Evolutionary conservation across 2,113 vertebrate genomes (phyloP), one percentile per base, ranked within the genome.

Genomic region (Chamaetylas fuelleborni): DNA sequence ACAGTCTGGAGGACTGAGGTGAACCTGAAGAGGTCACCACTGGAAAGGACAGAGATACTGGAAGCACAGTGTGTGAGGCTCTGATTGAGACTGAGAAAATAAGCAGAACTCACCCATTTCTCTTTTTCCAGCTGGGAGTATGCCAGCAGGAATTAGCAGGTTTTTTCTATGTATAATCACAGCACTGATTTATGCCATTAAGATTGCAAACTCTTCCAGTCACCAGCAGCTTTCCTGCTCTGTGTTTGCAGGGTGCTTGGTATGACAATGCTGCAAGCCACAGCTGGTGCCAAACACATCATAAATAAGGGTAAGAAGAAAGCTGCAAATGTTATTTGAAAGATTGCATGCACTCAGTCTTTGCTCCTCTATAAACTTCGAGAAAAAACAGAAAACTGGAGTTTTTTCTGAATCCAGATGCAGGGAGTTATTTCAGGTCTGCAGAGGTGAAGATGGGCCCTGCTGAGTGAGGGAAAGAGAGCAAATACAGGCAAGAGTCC

Each of bases 241-340:
- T 69, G n/a, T 69, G n/a, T 89, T 92, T 94, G 77, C 42, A 25
- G 45, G 66, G 42, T 87, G 50, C 78, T 69, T 89, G 54, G 43
- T 48, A 34, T 84, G 86, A 81, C 9, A 20, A 48, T 74, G 69
- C 70, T 76, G 48, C 70, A 91, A 45, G 23, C 16, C 61, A 65
- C 4, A 38, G 20, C 57, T 69, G 34, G n/a, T 89, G 70, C 65
- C 78, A 91, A 93, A 61, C 77, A 89, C 69, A 8, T 79, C 76
- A 91, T 84, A 86, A 91, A 71, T 92, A 91, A 87, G 36, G 33
- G 42, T 43, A 78, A 85, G 42, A 87, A 81, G 60, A 93, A 81
- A 93, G 70, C 33, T 47, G 31, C 18, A 90, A 95, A 87, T 0
- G 0, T 56, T 71, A 51, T 79, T 69, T 76, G 83, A 91, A 95